phyloP scores from a whole-genome alignment of 2,113 vertebrate species.

The Petroica traversi region DNA sequence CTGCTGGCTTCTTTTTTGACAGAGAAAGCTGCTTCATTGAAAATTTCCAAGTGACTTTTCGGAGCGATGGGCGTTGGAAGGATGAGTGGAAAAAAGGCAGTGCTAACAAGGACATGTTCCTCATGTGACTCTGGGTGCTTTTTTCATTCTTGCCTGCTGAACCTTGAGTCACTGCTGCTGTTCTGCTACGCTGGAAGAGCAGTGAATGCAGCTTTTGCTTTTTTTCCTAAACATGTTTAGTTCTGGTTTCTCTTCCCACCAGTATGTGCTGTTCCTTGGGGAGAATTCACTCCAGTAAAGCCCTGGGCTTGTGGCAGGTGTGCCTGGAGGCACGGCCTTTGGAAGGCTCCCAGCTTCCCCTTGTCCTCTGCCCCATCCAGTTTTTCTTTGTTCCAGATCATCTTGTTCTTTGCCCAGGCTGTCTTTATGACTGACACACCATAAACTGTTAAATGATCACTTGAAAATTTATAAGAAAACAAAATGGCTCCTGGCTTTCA shows the following conservation, averaged over 20 bases:
- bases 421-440: background rate
- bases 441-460: background rate
- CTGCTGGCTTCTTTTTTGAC: background rate
- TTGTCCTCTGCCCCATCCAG: background rate
- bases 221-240: background rate
- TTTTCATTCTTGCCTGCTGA: background rate
- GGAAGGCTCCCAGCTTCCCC: background rate
- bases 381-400: background rate
- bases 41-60: background rate
- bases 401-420: background rate
- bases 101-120: background rate
- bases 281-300: background rate
- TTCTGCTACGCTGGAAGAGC: background rate
- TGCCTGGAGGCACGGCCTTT: background rate
- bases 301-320: background rate
- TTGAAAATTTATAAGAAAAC: background rate
- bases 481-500: background rate
- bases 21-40: background rate
- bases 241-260: background rate
- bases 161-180: background rate
- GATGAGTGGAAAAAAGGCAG: background rate
- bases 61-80: background rate
- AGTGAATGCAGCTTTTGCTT: background rate
- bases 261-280: background rate
- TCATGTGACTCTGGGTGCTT: background rate